phyloP scores from a whole-genome alignment of 30 jellyfish, hydroid and myxozoan genomes.

The Hydractinia symbiolongicarpus region DNA sequence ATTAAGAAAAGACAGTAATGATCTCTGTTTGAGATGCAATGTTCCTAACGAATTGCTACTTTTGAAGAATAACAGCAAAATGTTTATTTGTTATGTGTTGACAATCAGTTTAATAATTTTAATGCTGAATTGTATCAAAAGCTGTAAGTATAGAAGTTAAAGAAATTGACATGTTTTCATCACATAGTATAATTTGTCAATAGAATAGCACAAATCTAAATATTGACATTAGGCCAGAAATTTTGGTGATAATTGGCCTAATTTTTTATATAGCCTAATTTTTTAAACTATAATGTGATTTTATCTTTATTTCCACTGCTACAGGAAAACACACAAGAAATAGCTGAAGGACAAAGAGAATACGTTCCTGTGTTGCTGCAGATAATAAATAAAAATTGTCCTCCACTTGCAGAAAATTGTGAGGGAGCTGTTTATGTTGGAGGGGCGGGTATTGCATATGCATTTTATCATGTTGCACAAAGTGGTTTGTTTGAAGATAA shows the following conservation, averaged over 20 bases:
- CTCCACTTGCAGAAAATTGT: conserved; percentile 86
- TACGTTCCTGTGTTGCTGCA: conserved; percentile 85
- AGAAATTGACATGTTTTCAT: too few species aligned
- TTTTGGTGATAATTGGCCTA: background rate
- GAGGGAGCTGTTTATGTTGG: conserved; percentile 97
- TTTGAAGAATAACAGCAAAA: too few species aligned
- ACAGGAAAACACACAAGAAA: conserved; percentile 57
- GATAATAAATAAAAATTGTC: conserved; percentile 80
- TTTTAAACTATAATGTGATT: background rate
- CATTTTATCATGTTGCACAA: conserved; percentile 92
- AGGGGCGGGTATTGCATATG: conserved; percentile 97
- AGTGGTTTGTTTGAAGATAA: conserved; percentile 84
- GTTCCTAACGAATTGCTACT: too few species aligned
- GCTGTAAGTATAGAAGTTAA: too few species aligned
- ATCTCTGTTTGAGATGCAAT: too few species aligned
- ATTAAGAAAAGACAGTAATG: too few species aligned
- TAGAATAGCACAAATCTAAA: too few species aligned
- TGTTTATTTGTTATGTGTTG: too few species aligned
- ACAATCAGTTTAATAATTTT: too few species aligned
- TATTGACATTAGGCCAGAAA: background rate
- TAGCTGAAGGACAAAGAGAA: conserved; percentile 82
- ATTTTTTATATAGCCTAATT: background rate
- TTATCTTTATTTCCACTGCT: background rate
- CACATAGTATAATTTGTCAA: too few species aligned
- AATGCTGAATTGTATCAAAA: too few species aligned